Evolutionary conservation across 2,113 vertebrate genomes (phyloP), one percentile per base, ranked within the genome.

Genomic region (Vimba vimba): DNA sequence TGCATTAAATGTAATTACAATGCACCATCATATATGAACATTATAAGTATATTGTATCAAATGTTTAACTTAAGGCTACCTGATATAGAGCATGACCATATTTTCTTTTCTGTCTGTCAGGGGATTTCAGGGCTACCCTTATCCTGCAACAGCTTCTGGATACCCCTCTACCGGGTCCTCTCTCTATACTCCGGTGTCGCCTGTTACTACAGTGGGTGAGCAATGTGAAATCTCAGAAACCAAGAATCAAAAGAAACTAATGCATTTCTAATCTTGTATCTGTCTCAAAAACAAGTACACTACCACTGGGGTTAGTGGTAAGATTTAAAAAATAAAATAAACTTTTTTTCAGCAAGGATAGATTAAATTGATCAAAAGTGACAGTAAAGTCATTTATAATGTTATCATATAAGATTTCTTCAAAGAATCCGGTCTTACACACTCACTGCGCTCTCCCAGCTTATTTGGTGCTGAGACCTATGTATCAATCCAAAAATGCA

Each of bases 61-160:
- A 57, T 57, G 6, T 19, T 57, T 57, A 57, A 57, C 19, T 50
- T 50, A 57, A 57, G 55, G 19, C 55, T 2, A 57, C 19, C 55
- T 57, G 8, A 57, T 23, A 23, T 57, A 57, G 23, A 57, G 55
- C 7, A 2, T 57, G 55, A 57, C 19, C 55, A 21, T n/a, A 11
- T 50, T 55, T 62, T 66, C 1, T 59, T 73, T 71, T 27, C 25
- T 45, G 23, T 79, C 85, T 86, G 88, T 93, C 19, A 98, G 95
- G 91, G 95, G 95, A 88, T 99, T 96, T 90, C 95, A 96, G 74
- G 95, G 90, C 89, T 99, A 96, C 90, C 95, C 97, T 85, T 99
- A 96, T 36, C 95, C 96, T 74, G 89, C 94, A 78, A 94, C 95
- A 45, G 95, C 95, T 90, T 94, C 94, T 2, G 88, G 79, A 79